Evolutionary conservation across 2,797 vertebrate species (phyloP).

Genomic region (Gymnocypris eckloni): DNA sequence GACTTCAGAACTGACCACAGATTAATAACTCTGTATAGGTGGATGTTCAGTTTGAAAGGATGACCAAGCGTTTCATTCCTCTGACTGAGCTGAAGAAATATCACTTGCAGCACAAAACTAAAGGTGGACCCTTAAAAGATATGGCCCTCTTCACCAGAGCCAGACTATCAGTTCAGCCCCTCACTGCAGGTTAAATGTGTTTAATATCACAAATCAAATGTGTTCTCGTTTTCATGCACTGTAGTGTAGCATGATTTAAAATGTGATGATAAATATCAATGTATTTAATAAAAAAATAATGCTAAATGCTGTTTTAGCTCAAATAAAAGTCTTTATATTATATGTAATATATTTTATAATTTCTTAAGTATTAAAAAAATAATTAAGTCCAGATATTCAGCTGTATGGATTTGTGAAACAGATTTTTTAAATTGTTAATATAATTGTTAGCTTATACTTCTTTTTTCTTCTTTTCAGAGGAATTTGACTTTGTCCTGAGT

Average conservation of each 20-base stretch:
- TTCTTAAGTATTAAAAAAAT: neutral
- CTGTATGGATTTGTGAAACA: neutral
- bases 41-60: slow-evolving; percentile 91
- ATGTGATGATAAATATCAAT: neutral
- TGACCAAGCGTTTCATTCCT: slow-evolving; percentile 88
- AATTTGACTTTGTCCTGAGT: slow-evolving; percentile 91
- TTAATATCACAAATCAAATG: neutral
- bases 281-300: neutral
- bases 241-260: neutral
- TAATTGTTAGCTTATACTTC: neutral
- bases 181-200: slow-evolving; percentile 82
- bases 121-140: slow-evolving; percentile 84
- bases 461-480: slow-evolving; percentile 77
- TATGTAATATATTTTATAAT: neutral
- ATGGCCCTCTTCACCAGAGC: slow-evolving; percentile 88
- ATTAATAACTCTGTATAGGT: slow-evolving; percentile 76
- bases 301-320: neutral
- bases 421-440: neutral
- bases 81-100: slow-evolving; percentile 89
- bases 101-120: slow-evolving; percentile 82
- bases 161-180: slow-evolving; percentile 90
- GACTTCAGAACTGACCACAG: neutral
- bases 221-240: neutral
- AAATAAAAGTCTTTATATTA: neutral
- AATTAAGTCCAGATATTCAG: neutral